Evolutionary conservation across 2,113 vertebrate genomes (phyloP).

Genomic region (Phocoena phocoena): DNA sequence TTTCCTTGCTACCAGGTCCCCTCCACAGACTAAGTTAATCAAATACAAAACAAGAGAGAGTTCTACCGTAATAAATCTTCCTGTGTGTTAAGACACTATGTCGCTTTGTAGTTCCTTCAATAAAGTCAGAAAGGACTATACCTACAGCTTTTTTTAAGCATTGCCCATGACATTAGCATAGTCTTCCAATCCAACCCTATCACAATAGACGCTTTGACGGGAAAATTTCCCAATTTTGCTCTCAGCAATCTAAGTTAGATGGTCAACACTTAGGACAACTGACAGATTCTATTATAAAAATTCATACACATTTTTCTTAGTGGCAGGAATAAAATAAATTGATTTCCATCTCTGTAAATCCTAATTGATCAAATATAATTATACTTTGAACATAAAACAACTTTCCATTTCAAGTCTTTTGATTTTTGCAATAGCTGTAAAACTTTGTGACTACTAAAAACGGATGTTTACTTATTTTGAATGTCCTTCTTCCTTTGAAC

Average conservation of each 20-base stretch:
- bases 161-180: constrained; percentile 67
- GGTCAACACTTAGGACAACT: constrained; percentile 60
- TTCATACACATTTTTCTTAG: constrained; percentile 63
- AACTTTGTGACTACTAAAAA: not conserved
- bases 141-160: constrained; percentile 71
- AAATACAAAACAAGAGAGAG: constrained; percentile 74
- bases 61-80: constrained; percentile 78
- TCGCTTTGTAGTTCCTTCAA: constrained; percentile 76
- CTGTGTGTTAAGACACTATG: constrained; percentile 68
- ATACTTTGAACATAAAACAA: constrained; percentile 41
- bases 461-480: constrained; percentile 37
- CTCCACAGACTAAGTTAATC: constrained; percentile 75
- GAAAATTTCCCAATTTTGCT: constrained; percentile 57
- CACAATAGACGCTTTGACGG: constrained; percentile 67
- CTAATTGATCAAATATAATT: constrained; percentile 39
- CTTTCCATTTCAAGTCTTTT: not conserved
- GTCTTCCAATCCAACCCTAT: constrained; percentile 55
- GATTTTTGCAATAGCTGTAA: constrained; percentile 36
- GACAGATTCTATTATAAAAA: constrained; percentile 59
- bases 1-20: constrained; percentile 64
- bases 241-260: constrained; percentile 50
- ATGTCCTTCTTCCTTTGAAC: not conserved
- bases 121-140: constrained; percentile 76
- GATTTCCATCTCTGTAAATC: constrained; percentile 56
- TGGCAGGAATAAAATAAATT: constrained; percentile 32